phyloP scores from a whole-genome alignment of 2,113 vertebrate genomes.

The Mirza zaza region DNA sequence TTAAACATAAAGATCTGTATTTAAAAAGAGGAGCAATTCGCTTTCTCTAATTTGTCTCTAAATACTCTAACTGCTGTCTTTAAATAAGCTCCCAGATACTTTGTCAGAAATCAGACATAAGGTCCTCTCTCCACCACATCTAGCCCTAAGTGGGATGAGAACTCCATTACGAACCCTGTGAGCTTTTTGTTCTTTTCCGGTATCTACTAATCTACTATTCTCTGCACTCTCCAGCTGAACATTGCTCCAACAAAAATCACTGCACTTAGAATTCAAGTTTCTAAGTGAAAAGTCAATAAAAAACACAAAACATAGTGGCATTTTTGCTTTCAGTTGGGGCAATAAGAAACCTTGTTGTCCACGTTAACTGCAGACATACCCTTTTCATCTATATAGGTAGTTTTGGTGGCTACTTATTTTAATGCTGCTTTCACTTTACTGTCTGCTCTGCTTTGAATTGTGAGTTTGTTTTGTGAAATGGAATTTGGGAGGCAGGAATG shows the following conservation, averaged over 20 bases:
- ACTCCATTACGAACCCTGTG: neutral
- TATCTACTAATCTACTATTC: neutral
- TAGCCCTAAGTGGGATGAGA: neutral
- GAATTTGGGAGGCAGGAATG: neutral
- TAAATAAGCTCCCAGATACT: neutral
- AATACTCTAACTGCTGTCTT: neutral
- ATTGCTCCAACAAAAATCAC: neutral
- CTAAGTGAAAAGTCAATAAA: neutral
- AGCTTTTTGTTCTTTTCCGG: neutral
- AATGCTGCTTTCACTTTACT: neutral
- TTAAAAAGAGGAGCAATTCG: neutral
- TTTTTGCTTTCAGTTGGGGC: neutral
- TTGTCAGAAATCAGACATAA: neutral
- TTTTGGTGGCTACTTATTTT: neutral
- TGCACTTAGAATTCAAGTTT: slow-evolving; percentile 2
- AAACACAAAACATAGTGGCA: neutral
- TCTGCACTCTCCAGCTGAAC: neutral
- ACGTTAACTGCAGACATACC: neutral
- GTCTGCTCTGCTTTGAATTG: neutral
- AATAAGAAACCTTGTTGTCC: neutral
- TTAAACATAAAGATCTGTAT: neutral
- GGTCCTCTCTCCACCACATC: neutral
- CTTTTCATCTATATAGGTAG: neutral
- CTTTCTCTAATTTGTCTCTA: neutral
- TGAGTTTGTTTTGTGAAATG: neutral